Percentiles rank a stretch among this genome's conserved stretches.
These are phyloP conservation scores for Drosophila demipolita DNA, from an alignment of 2,888 invertebrate genomes.

Conservation along the genomic window DNA sequence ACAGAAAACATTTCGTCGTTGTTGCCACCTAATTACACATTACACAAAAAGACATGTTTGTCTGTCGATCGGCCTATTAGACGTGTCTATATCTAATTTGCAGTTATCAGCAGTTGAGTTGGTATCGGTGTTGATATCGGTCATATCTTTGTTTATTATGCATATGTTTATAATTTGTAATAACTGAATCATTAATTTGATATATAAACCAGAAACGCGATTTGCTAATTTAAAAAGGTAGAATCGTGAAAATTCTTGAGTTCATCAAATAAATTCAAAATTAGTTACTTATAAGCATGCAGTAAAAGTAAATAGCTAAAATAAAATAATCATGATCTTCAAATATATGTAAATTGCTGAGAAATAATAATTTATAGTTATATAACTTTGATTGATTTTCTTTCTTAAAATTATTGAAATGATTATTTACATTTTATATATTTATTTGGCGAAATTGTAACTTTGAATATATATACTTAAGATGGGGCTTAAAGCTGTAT, in stretches of 20 bases:
- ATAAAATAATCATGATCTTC: neutral
- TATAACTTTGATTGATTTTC: neutral
- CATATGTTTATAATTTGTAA: neutral
- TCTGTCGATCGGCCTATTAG: slow-evolving; percentile 32
- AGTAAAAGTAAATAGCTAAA: neutral
- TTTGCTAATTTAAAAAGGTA: slow-evolving; percentile 15
- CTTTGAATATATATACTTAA: neutral
- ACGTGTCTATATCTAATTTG: slow-evolving; percentile 3
- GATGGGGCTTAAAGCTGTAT: neutral
- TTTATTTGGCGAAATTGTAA: neutral
- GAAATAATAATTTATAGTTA: neutral
- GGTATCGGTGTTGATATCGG: neutral
- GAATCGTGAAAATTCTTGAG: neutral
- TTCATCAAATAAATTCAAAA: neutral
- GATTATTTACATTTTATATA: neutral
- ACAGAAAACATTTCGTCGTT: slow-evolving; percentile 28
- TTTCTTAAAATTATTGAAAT: neutral
- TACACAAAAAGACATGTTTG: slow-evolving; percentile 27
- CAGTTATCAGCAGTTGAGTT: slow-evolving; percentile 34
- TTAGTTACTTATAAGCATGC: neutral
- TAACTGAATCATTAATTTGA: slow-evolving; percentile 28
- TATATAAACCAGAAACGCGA: slow-evolving; percentile 1
- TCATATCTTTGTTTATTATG: slow-evolving; percentile 2
- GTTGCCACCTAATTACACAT: slow-evolving; percentile 62
- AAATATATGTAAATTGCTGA: neutral